Conservation (phyloP, 1,140 invertebrate genomes). For the Drosophila serrata region DNA sequence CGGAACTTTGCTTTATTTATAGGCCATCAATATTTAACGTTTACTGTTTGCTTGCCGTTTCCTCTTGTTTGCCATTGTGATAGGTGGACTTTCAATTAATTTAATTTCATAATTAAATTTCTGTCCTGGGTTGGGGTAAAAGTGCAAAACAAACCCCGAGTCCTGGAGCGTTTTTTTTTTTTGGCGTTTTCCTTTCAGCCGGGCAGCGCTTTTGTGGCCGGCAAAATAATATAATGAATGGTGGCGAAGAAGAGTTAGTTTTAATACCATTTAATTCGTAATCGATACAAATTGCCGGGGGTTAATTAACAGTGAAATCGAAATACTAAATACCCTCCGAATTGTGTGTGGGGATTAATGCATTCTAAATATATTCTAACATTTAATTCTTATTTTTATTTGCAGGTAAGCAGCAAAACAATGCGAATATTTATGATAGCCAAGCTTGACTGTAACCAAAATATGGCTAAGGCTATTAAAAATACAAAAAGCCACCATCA, state of each 20-base stretch:
- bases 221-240: slow-evolving; percentile 10
- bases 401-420: slow-evolving; percentile 5
- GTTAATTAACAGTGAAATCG: slow-evolving; percentile 53
- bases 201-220: neutral
- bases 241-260: slow-evolving; percentile 10
- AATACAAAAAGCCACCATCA: neutral
- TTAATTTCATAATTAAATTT: slow-evolving; percentile 74
- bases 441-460: slow-evolving; percentile 1
- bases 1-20: slow-evolving; percentile 61
- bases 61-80: slow-evolving; percentile 33
- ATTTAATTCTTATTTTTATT: neutral
- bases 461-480: neutral
- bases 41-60: slow-evolving; percentile 52
- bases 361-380: neutral
- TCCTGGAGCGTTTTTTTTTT: slow-evolving; percentile 1
- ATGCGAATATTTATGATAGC: neutral
- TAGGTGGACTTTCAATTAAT: slow-evolving; percentile 61
- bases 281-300: slow-evolving; percentile 32
- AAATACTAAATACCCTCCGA: neutral
- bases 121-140: slow-evolving; percentile 1
- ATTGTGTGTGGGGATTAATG: neutral
- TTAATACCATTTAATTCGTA: slow-evolving; percentile 50
- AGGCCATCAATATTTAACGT: slow-evolving; percentile 72
- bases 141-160: slow-evolving; percentile 41
- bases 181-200: neutral